Conservation (phyloP, 2,113 vertebrate species). For the Myiopsitta monachus region DNA sequence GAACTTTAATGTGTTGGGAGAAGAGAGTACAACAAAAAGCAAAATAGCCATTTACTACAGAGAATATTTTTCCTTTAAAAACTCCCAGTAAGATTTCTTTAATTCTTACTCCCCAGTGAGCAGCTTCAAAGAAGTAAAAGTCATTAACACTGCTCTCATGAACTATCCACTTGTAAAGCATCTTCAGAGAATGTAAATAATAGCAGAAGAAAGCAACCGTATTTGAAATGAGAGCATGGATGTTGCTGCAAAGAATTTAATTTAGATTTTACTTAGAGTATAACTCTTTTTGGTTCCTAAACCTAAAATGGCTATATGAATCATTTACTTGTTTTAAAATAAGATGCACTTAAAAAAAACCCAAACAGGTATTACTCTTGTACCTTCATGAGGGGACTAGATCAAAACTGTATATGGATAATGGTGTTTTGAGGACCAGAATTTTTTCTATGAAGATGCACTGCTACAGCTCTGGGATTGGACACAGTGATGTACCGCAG, state of each 20-base stretch:
- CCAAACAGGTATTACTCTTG: neutral
- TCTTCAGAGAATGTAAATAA: neutral
- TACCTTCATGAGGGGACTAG: neutral
- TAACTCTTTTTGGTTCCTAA: neutral
- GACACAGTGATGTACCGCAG: fast-evolving
- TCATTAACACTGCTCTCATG: neutral
- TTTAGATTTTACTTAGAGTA: neutral
- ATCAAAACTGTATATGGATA: neutral
- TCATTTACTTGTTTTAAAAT: neutral
- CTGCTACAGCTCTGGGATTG: fast-evolving
- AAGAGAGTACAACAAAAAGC: neutral
- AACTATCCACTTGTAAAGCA: neutral
- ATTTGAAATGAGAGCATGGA: neutral
- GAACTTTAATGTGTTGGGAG: neutral
- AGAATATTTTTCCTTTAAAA: neutral
- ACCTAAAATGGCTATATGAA: neutral
- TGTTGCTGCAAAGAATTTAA: neutral
- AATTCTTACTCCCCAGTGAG: neutral
- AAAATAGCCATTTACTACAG: neutral
- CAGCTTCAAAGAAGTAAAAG: neutral
- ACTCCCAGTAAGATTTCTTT: neutral
- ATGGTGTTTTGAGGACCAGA: neutral
- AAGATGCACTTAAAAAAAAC: neutral
- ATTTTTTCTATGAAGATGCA: neutral
- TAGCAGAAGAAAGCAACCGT: neutral